Conservation (phyloP, 2,113 vertebrate species). For the Rhynchomys soricoides region DNA sequence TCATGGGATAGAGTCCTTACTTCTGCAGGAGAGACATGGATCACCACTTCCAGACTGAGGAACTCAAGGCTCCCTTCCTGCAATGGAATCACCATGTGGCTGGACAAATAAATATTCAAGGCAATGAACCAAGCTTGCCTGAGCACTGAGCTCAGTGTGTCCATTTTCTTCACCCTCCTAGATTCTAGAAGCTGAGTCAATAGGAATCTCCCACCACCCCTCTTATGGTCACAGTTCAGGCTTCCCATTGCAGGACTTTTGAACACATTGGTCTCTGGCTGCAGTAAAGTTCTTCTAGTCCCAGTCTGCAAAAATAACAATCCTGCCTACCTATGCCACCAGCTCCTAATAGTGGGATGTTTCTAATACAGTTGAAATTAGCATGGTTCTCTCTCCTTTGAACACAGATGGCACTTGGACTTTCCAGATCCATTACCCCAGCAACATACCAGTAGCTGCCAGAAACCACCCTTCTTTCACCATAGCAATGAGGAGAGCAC, state of each 20-base stretch:
- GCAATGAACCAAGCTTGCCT: background rate
- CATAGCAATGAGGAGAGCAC: background rate
- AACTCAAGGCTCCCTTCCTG: background rate
- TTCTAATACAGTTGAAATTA: background rate
- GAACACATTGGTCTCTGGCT: background rate
- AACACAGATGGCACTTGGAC: background rate
- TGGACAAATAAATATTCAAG: background rate
- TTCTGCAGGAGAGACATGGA: background rate
- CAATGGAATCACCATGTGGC: fast-evolving
- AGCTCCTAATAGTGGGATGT: background rate
- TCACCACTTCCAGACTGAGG: background rate
- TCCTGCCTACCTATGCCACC: background rate
- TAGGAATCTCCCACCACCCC: background rate
- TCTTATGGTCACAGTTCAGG: no score
- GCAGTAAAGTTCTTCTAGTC: background rate
- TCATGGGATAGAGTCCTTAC: background rate
- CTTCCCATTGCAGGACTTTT: background rate
- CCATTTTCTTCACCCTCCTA: background rate
- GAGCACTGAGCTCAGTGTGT: background rate
- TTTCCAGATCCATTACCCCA: background rate
- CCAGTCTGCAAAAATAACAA: background rate
- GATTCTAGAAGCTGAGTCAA: background rate
- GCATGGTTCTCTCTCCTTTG: background rate
- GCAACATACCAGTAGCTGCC: no score
- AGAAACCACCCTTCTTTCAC: background rate